Evolutionary conservation across 2,888 invertebrate genomes (phyloP), one percentile per base, ranked within the genome.

Genomic region (Ommatoiulus sabulosus): DNA sequence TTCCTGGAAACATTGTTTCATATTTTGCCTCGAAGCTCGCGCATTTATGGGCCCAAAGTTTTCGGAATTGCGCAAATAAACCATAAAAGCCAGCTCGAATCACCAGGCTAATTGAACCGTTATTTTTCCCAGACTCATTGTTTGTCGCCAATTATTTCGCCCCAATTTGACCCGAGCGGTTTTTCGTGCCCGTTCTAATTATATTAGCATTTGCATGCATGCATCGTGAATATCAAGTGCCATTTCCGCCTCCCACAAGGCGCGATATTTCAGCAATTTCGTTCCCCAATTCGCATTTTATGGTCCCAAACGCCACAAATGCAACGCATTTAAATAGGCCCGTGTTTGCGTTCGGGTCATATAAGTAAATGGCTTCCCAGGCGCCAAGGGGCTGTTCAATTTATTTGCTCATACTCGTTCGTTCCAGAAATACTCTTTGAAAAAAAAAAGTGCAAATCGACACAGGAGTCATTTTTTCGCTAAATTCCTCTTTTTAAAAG

Each of bases 221-320:
- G 72, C 72, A 72, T 72, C 72, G 72, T 72, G 72, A 72, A 72
- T 72, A 72, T 24, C 72, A 72, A 72, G 72, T 72, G 72, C 72
- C 72, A 72, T 72, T 72, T 72, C 72, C 72, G 72, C 72, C 24
- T 72, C 72, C 24, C 24, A n/a, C n/a, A 8, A 17, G 57, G 57
- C n/a, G 8, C 57, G 57, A 57, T 2, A 57, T 72, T 72, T 24
- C 24, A 24, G 72, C 72, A 72, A 72, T 72, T 72, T 24, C 72
- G 72, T 72, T 24, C 72, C 72, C 72, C 72, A 20, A 24, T 24
- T 24, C 20, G 0, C 10, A 72, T 72, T 72, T 72, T 72, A 72
- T 72, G 72, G 72, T 72, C 72, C 72, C 24, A 72, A 72, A 6
- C 72, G 20, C 20, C 72, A 24, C 72, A 72, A 72, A 72, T 72